Evolutionary conservation across 2,797 vertebrate genomes (phyloP), one percentile per base, ranked within the genome.

Genomic region (Adelosebastes latens): DNA sequence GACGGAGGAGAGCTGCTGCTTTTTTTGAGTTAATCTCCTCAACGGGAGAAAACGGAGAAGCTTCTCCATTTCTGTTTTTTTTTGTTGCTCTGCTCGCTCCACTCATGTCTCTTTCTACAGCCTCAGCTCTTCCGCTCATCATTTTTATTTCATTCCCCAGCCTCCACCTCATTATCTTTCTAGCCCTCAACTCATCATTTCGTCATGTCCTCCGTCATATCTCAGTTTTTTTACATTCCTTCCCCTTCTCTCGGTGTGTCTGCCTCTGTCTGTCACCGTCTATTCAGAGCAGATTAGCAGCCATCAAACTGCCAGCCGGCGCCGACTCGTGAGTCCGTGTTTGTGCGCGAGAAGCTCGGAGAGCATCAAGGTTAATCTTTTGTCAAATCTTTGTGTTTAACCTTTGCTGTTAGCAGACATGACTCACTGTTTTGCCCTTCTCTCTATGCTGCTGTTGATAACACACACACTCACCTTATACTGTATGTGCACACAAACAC

Each of bases 281-380:
- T 76, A 62, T 85, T 80, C 81, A 66, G 59, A 71, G 77, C 84
- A 87, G 84, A 88, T 88, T 85, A 92, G 77, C 16, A 64, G 79
- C 74, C 68, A 53, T 84, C 85, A 77, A 69, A 62, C 77, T 8
- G 67, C 27, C 77, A 52, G 67, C 64, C 18, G 61, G 32, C 29
- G 82, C 86, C 77, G 79, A 86, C 53, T 87, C 82, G 83, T 61
- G 34, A 67, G 59, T 72, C 46, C 64, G 14, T 16, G 64, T 75
- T 58, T 53, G 60, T 73, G 80, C 52, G 20, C 20, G 69, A 72
- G 85, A 59, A 52, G 72, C 74, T 64, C 10, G 6, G 25, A 22
- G 75, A 78, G 46, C 67, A 78, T 36, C 22, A 22, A 87, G 83
- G 86, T 77, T 72, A 77, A 86, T 86, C 76, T 86, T 72, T 39